Conservation (phyloP, 2,113 vertebrate genomes). For the Coregonus clupeaformis region DNA sequence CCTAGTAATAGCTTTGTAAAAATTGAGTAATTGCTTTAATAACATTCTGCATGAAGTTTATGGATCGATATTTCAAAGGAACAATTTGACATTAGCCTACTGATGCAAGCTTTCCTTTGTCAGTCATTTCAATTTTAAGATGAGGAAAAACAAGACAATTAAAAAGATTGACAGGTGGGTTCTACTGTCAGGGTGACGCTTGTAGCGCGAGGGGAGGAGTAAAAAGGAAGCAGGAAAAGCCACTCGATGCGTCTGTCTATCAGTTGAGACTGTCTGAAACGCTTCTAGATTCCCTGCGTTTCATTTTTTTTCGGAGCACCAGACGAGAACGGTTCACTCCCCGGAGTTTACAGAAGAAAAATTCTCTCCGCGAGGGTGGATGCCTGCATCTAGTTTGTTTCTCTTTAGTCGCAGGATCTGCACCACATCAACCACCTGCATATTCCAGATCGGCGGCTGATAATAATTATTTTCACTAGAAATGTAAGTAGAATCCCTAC, state of each 20-base stretch:
- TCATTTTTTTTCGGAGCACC: constrained; percentile 82
- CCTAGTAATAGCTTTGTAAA: background rate
- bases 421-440: constrained; percentile 77
- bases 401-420: constrained; percentile 73
- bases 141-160: constrained; percentile 83
- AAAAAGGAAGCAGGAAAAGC: constrained; percentile 92
- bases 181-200: constrained; percentile 94
- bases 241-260: constrained; percentile 96
- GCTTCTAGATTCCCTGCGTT: constrained; percentile 90
- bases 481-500: constrained; percentile 70
- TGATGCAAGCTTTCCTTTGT: constrained; percentile 72
- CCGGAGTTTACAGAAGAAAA: constrained; percentile 78
- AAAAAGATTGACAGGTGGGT: constrained; percentile 91
- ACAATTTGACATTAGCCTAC: constrained; percentile 21
- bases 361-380: constrained; percentile 81
- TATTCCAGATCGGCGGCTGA: constrained; percentile 57
- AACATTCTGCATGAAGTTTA: constrained; percentile 25
- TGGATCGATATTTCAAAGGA: constrained; percentile 31
- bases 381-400: constrained; percentile 74
- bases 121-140: constrained; percentile 73
- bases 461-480: constrained; percentile 72
- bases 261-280: constrained; percentile 93
- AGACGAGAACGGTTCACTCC: constrained; percentile 81
- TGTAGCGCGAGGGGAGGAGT: constrained; percentile 85
- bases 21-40: background rate